These are phyloP conservation scores for Myiotriccus ornatus DNA, from an alignment of 2,797 vertebrate genomes.

Conservation along the genomic window DNA sequence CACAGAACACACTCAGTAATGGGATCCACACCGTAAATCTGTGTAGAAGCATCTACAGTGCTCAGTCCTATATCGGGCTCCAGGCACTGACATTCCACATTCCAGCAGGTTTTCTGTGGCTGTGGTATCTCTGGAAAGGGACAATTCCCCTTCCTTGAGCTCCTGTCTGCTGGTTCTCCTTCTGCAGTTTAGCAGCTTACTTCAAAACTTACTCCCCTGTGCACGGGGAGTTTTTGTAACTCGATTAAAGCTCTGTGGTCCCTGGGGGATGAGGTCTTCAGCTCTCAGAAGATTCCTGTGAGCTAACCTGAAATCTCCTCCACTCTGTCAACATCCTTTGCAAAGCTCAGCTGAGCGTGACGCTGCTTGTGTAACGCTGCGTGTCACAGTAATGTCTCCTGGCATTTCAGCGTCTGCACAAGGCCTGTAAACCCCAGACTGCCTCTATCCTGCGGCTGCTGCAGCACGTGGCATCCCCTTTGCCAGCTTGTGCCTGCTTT, in stretches of 20 bases:
- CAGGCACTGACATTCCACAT: not conserved
- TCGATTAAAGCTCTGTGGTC: not conserved
- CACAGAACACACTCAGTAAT: not conserved
- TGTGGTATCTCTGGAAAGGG: not conserved
- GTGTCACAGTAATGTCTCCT: not conserved
- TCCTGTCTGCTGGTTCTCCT: not conserved
- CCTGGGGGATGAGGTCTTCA: not conserved
- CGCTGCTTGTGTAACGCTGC: not conserved
- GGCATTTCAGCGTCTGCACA: not conserved
- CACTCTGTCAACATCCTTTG: not conserved
- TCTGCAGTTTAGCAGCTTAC: not conserved
- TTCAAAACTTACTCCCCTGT: not conserved
- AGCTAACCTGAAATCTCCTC: conserved; percentile 3
- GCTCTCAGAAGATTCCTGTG: not conserved
- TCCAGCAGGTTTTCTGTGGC: not conserved
- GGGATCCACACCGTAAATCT: not conserved
- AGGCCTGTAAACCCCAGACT: not conserved
- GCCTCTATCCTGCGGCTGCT: not conserved
- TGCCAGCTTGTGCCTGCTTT: not conserved
- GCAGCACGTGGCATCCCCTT: not conserved
- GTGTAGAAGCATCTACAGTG: not conserved
- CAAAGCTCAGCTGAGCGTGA: conserved; percentile 1
- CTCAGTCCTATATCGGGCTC: not conserved
- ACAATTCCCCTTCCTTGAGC: not conserved
- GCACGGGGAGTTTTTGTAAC: not conserved